Evolutionary conservation across 1,140 invertebrate species (phyloP).

Genomic region (Hypsibius dujardini): DNA sequence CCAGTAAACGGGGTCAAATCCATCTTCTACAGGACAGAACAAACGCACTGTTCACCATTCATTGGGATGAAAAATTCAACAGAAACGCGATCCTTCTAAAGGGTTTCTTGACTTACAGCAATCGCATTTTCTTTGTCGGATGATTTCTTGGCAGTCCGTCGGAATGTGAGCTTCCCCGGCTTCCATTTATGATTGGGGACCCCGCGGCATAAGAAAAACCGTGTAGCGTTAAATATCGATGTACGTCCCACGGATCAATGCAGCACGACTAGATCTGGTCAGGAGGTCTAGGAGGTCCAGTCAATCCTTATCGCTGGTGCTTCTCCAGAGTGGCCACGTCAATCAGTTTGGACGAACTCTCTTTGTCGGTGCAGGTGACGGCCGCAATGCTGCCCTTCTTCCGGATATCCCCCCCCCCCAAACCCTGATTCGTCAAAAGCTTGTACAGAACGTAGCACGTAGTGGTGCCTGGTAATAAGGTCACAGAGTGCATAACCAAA

Average conservation of each 20-base stretch:
- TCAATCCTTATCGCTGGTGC: neutral
- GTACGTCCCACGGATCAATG: neutral
- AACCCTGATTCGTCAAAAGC: too few relatives aligned
- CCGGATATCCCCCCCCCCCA: too few relatives aligned
- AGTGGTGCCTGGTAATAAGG: neutral
- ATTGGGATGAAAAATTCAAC: too few relatives aligned
- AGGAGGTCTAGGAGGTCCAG: neutral
- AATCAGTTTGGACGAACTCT: neutral
- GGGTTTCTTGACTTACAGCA: too few relatives aligned
- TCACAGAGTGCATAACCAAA: neutral
- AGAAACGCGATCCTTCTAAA: too few relatives aligned
- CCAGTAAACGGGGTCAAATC: too few relatives aligned
- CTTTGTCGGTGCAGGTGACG: neutral
- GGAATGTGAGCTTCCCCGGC: neutral
- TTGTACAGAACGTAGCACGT: too few relatives aligned
- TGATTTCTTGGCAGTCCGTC: neutral
- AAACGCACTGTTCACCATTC: too few relatives aligned
- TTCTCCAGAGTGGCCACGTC: neutral
- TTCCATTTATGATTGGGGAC: constrained; percentile 7
- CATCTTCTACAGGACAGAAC: too few relatives aligned
- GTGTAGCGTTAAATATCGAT: neutral
- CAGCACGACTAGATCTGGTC: neutral
- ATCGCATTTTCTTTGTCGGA: too few relatives aligned
- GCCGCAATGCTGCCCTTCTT: neutral
- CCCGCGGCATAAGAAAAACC: neutral